These are phyloP conservation scores for Cottoperca gobio DNA, from an alignment of 2,797 vertebrate species.

Conservation along the genomic window DNA sequence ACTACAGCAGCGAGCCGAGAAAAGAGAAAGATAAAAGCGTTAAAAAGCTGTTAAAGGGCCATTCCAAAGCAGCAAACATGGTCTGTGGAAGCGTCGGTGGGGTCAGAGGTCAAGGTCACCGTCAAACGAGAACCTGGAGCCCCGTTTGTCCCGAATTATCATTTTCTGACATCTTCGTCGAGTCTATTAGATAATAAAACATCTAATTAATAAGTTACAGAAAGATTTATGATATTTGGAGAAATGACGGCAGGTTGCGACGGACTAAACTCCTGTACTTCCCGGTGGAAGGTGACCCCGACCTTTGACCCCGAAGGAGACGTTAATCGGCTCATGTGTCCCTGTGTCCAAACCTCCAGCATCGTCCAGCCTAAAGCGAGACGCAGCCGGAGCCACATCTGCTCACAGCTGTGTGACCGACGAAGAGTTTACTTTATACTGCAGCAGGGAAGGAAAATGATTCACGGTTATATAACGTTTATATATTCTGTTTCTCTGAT, in stretches of 20 bases:
- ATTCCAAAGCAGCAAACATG: conserved; percentile 65
- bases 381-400: not conserved
- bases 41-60: conserved; percentile 53
- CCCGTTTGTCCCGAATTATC: no score
- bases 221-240: no score
- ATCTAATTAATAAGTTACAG: no score
- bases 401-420: not conserved
- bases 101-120: conserved; percentile 68
- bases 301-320: conserved; percentile 64
- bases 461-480: not conserved
- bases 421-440: conserved; percentile 8
- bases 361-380: not conserved
- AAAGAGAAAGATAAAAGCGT: conserved; percentile 35
- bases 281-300: conserved; percentile 61
- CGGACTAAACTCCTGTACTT: no score
- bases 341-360: conserved; percentile 56
- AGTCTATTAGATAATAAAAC: no score
- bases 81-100: conserved; percentile 68
- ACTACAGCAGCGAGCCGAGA: conserved; percentile 42
- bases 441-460: not conserved
- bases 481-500: not conserved
- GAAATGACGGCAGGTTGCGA: no score
- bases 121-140: no score
- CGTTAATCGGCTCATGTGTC: conserved; percentile 59
- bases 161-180: no score